Conservation (phyloP, 2,113 vertebrate genomes). For the Atlantisia rogersi region DNA sequence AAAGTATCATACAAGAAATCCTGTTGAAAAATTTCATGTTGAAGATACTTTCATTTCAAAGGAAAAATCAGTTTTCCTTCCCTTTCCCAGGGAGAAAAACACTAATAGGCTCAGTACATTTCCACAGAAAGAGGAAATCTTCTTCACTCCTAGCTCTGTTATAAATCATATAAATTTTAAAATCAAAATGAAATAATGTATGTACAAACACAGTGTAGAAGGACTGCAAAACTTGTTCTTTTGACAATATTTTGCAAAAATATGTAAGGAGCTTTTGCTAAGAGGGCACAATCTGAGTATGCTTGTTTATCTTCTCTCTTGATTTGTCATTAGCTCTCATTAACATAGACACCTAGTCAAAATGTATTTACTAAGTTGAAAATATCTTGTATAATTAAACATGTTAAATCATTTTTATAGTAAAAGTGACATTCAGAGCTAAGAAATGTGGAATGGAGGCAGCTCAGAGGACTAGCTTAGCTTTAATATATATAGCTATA, state of each 20-base stretch:
- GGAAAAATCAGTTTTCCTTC: not conserved
- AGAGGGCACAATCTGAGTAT: not conserved
- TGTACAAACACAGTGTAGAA: not conserved
- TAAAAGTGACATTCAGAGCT: not conserved
- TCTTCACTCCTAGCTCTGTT: not conserved
- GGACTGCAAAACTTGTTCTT: not conserved
- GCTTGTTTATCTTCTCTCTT: not conserved
- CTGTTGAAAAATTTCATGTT: not conserved
- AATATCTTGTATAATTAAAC: not conserved
- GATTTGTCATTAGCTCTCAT: not conserved
- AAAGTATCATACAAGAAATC: not conserved
- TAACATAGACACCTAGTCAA: not conserved
- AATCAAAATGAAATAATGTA: not conserved
- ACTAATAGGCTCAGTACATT: not conserved
- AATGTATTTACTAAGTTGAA: not conserved
- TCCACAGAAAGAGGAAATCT: not conserved
- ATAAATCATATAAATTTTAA: not conserved
- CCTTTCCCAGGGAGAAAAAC: not conserved
- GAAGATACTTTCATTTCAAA: not conserved
- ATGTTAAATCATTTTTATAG: not conserved
- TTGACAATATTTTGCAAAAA: not conserved
- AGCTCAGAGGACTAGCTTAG: not conserved
- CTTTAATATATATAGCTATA: not conserved
- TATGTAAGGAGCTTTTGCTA: accelerated
- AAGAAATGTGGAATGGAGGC: not conserved